Percentiles rank a stretch among this genome's conserved stretches.
Conservation (phyloP, 1,140 invertebrate genomes). For the Temnothorax longispinosus region DNA sequence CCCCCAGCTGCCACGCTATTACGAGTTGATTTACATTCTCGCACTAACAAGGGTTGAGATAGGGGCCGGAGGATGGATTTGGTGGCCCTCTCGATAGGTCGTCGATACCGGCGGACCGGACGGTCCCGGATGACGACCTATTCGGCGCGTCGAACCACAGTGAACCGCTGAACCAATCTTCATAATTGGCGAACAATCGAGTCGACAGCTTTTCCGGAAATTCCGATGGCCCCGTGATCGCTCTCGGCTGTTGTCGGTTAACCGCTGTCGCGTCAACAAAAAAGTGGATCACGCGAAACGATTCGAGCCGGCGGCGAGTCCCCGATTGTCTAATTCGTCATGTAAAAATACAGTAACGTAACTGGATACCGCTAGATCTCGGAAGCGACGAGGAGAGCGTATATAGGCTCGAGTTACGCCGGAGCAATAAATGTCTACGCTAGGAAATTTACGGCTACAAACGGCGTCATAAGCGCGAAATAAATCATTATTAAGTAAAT, state of each 20-base stretch:
- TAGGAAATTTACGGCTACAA: constrained; percentile 63
- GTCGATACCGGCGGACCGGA: constrained; percentile 17
- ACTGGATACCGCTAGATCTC: constrained; percentile 16
- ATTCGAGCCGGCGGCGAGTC: neutral
- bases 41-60: constrained; percentile 70
- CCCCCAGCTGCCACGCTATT: constrained; percentile 67
- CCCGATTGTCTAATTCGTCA: constrained; percentile 14
- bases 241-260: neutral
- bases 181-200: neutral
- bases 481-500: constrained; percentile 76
- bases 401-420: constrained; percentile 44
- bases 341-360: constrained; percentile 28
- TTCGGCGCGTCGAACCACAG: no score
- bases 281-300: neutral
- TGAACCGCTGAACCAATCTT: no score
- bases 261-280: neutral
- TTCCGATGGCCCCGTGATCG: neutral
- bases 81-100: constrained; percentile 19
- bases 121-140: neutral
- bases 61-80: constrained; percentile 33
- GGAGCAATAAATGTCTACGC: constrained; percentile 62
- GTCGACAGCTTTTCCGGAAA: neutral
- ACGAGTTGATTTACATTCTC: constrained; percentile 74
- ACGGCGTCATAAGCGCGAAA: constrained; percentile 56
- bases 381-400: constrained; percentile 37